These are phyloP conservation scores for Choristoneura fumiferana DNA, from an alignment of 1,140 invertebrate species.

Conservation along the genomic window DNA sequence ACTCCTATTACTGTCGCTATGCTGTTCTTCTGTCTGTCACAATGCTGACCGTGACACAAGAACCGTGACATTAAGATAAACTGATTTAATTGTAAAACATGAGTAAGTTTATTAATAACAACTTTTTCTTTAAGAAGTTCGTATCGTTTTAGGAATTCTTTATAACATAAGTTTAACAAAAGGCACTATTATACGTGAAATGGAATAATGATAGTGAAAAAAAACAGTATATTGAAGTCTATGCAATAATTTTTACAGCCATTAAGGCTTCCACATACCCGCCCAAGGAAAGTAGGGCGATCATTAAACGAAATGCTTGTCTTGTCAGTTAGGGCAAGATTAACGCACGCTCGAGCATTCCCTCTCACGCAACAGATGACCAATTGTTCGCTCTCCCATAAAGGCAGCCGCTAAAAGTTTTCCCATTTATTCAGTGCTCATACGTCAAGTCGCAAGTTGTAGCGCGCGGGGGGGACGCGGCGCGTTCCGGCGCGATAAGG, in stretches of 20 bases:
- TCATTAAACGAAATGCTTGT: constrained; percentile 28
- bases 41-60: no score
- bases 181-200: no score
- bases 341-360: constrained; percentile 50
- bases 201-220: neutral
- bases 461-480: constrained; percentile 31
- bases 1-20: no score
- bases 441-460: constrained; percentile 60
- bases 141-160: no score
- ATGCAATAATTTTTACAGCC: neutral
- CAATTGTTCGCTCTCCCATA: constrained; percentile 71
- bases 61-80: no score
- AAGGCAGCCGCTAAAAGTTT: constrained; percentile 68
- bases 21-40: no score
- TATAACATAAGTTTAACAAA: no score
- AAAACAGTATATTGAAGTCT: no score
- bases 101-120: no score
- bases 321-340: constrained; percentile 37
- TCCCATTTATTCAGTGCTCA: constrained; percentile 75
- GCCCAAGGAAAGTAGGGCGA: constrained; percentile 21
- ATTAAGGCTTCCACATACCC: neutral
- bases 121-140: no score
- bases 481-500: constrained; percentile 72
- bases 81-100: no score
- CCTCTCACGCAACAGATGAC: constrained; percentile 59